phyloP scores from a whole-genome alignment of 1,140 invertebrate species.

The Eubasilissa regina region DNA sequence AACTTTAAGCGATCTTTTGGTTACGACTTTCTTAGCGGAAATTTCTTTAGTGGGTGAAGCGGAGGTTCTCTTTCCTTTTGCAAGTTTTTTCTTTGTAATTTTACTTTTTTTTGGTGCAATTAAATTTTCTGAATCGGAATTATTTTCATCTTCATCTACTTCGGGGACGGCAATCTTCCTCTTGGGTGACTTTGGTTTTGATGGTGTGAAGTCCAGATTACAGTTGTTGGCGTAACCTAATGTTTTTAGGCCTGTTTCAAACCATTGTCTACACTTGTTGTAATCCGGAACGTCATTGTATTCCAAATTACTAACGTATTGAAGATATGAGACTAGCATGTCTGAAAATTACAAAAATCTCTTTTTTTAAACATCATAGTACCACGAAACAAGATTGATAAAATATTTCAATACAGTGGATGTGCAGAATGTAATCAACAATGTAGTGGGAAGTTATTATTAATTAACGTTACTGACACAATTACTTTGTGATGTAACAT shows the following conservation, averaged over 20 bases:
- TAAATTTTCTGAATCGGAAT: conserved; percentile 24
- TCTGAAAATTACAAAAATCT: conserved; percentile 65
- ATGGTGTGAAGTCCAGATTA: conserved; percentile 56
- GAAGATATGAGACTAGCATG: conserved; percentile 78
- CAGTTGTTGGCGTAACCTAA: conserved; percentile 59
- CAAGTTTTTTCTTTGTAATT: conserved; percentile 28
- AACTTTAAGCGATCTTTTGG: conserved; percentile 26
- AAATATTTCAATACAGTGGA: too few species aligned
- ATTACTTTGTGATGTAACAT: too few species aligned
- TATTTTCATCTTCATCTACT: conserved; percentile 11
- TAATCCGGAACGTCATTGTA: conserved; percentile 85
- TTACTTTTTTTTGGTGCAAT: conserved; percentile 33
- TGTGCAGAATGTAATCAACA: too few species aligned
- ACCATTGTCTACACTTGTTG: conserved; percentile 77
- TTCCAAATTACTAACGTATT: conserved; percentile 79
- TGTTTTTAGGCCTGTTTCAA: conserved; percentile 74
- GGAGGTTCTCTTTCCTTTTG: conserved; percentile 1
- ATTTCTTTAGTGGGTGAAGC: conserved; percentile 8
- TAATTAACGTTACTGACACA: not conserved
- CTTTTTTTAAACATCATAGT: too few species aligned
- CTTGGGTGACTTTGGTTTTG: conserved; percentile 48
- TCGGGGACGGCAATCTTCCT: conserved; percentile 24
- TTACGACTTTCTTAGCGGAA: conserved; percentile 9
- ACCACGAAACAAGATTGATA: too few species aligned
- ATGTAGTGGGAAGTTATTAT: too few species aligned